A percentile compares a stretch with the other conserved stretches of the same genome.
phyloP scores from a whole-genome alignment of 1,140 invertebrate species.

The Protaetia brevitarsis region DNA sequence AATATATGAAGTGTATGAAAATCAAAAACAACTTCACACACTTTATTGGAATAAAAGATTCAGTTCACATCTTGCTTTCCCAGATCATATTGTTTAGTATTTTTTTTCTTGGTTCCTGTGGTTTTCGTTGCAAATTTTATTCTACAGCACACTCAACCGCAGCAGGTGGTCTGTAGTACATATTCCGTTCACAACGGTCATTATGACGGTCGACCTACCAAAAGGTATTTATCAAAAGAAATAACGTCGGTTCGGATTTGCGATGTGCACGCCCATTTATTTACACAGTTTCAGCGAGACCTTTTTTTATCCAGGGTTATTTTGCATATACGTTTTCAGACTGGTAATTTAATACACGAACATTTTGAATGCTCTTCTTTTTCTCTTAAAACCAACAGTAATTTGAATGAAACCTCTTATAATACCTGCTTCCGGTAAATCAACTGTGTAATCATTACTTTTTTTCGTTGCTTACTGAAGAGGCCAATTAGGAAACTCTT shows the following conservation, averaged over 20 bases:
- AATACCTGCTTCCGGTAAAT: background rate
- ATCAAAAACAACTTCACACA: background rate
- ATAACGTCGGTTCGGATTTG: background rate
- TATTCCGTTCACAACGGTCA: background rate
- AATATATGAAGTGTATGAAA: background rate
- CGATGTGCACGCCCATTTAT: background rate
- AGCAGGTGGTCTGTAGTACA: constrained; percentile 1
- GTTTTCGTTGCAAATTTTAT: constrained; percentile 3
- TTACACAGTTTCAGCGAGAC: background rate
- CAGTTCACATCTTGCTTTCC: background rate
- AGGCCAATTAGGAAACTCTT: too few relatives aligned
- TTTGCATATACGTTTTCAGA: background rate
- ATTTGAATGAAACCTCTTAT: background rate
- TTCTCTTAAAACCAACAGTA: too few relatives aligned
- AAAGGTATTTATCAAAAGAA: constrained; percentile 13
- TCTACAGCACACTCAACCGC: background rate
- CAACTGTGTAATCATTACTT: background rate
- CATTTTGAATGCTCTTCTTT: background rate
- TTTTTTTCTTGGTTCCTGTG: background rate
- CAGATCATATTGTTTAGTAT: constrained; percentile 5
- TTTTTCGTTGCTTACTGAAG: too few relatives aligned
- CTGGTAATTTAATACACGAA: background rate
- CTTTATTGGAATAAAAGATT: background rate
- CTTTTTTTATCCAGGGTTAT: background rate
- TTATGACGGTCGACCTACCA: constrained; percentile 15